These are phyloP conservation scores for Thaleichthys pacificus DNA, from an alignment of 2,797 vertebrate species.

Conservation along the genomic window DNA sequence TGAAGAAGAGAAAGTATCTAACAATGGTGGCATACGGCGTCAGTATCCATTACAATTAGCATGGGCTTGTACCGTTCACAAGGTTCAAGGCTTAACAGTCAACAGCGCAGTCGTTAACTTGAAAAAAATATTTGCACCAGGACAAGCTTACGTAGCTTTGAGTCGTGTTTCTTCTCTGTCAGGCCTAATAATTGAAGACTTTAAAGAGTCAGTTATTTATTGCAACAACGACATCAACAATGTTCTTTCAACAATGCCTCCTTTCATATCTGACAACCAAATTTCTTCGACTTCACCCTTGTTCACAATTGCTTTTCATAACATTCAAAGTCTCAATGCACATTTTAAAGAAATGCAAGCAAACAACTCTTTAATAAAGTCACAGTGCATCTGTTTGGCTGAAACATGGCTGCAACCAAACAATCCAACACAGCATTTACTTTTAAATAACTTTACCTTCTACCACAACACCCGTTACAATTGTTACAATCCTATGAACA, in stretches of 20 bases:
- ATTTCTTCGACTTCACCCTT: not conserved
- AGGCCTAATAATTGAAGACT: conserved; percentile 7
- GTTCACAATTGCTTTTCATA: not conserved
- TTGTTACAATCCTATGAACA: not conserved
- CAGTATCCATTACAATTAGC: too few relatives aligned
- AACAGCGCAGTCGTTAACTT: not conserved
- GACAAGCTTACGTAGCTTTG: too few relatives aligned
- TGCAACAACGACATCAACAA: not conserved
- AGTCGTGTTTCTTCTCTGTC: not conserved
- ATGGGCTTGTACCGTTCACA: not conserved
- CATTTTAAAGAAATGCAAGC: not conserved
- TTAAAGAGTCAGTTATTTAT: conserved; percentile 6
- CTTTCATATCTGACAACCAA: not conserved
- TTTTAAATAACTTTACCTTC: not conserved
- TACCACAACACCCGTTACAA: not conserved
- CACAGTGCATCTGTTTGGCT: not conserved
- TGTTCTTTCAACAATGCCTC: not conserved
- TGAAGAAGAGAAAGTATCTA: not conserved
- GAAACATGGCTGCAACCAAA: not conserved
- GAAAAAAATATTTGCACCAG: conserved; percentile 2
- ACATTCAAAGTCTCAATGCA: not conserved
- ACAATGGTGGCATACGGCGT: too few relatives aligned
- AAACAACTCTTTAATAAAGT: not conserved
- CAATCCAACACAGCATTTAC: not conserved
- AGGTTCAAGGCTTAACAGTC: not conserved